A percentile compares a stretch with the other conserved stretches of the same genome.
Conservation (phyloP, 2,113 vertebrate species). For the Vidua chalybeata region DNA sequence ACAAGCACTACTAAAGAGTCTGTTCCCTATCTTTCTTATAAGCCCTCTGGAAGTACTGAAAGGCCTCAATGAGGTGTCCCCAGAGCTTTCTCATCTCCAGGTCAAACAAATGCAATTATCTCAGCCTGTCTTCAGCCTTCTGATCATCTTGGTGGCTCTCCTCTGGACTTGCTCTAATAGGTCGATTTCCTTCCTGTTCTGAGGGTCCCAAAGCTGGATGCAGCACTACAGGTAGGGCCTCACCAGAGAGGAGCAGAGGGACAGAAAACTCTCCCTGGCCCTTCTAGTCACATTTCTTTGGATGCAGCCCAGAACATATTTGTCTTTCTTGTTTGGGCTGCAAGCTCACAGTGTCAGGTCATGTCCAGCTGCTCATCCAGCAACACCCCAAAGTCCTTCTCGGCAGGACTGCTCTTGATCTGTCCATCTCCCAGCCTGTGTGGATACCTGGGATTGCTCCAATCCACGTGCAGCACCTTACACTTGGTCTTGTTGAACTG, state of each 20-base stretch:
- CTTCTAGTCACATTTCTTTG: rapidly evolving
- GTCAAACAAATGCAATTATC: background rate
- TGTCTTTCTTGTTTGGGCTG: background rate
- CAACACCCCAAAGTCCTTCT: background rate
- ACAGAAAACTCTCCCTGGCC: background rate
- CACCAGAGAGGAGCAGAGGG: rapidly evolving
- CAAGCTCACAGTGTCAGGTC: background rate
- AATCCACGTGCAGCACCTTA: background rate
- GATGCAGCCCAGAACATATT: rapidly evolving
- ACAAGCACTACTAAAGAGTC: background rate
- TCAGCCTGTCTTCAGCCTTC: background rate
- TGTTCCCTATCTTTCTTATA: background rate
- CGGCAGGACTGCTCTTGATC: rapidly evolving
- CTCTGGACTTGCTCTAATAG: background rate
- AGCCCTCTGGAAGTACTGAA: background rate
- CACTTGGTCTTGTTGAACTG: background rate
- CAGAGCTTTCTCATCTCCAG: background rate
- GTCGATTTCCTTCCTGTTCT: background rate
- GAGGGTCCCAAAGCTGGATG: background rate
- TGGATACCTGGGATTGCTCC: no score
- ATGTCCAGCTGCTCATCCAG: background rate
- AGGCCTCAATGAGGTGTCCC: background rate
- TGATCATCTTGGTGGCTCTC: background rate
- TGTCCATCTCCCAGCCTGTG: background rate
- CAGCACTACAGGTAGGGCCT: background rate